Conservation (phyloP, 1,140 invertebrate genomes). For the Cherax destructor region DNA sequence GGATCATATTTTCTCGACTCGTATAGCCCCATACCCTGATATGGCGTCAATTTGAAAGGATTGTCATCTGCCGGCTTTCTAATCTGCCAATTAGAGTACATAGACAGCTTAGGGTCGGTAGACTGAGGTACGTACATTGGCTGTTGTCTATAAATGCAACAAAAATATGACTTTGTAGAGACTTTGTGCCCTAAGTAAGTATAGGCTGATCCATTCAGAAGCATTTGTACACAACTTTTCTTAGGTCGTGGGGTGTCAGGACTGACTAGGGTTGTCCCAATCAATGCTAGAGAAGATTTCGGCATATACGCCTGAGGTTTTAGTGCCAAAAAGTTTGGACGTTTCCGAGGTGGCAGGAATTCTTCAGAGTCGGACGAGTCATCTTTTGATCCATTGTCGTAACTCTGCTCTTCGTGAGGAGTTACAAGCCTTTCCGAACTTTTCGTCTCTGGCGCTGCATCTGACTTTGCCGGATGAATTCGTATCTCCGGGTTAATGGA, state of each 20-base stretch:
- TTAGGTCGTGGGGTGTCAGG: slow-evolving; percentile 86
- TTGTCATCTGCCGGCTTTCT: slow-evolving; percentile 71
- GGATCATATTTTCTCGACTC: slow-evolving; percentile 68
- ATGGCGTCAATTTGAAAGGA: slow-evolving; percentile 74
- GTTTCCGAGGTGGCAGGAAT: slow-evolving; percentile 66
- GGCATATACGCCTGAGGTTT: slow-evolving; percentile 70
- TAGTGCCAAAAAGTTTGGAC: slow-evolving; percentile 67
- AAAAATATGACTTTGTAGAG: slow-evolving; percentile 93
- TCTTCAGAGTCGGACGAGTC: slow-evolving; percentile 42
- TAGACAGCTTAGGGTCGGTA: slow-evolving; percentile 91
- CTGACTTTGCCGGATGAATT: slow-evolving; percentile 16
- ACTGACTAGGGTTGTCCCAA: slow-evolving; percentile 78
- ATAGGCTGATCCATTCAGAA: slow-evolving; percentile 91
- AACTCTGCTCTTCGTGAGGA: slow-evolving; percentile 12
- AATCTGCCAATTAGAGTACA: slow-evolving; percentile 98
- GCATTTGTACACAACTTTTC: slow-evolving; percentile 74
- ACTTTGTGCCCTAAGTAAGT: slow-evolving; percentile 93
- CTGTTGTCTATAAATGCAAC: slow-evolving; percentile 93
- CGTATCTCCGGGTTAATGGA: slow-evolving; percentile 41
- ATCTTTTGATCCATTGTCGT: slow-evolving; percentile 4
- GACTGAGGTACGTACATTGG: slow-evolving; percentile 91
- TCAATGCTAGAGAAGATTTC: slow-evolving; percentile 71
- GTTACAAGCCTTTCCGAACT: background rate
- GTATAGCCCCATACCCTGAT: slow-evolving; percentile 74
- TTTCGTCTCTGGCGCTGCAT: slow-evolving; percentile 14